Evolutionary conservation across 2,797 vertebrate genomes (phyloP).

Genomic region (Dermochelys coriacea): DNA sequence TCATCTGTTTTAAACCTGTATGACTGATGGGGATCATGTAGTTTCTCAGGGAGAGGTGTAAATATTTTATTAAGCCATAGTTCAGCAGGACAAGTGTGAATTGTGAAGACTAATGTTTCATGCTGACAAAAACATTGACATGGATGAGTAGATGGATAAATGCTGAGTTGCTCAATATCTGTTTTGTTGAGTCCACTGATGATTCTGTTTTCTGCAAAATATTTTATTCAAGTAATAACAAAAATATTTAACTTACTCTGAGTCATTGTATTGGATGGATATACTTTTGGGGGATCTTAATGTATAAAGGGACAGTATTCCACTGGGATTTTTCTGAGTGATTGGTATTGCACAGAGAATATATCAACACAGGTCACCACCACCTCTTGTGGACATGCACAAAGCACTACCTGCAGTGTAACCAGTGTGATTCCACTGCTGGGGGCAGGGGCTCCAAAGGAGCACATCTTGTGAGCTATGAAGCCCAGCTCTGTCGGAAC

Average conservation of each 20-base stretch:
- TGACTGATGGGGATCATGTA: conserved; percentile 61
- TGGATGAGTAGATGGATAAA: conserved; percentile 69
- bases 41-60: conserved; percentile 38
- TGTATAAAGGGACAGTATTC: too few relatives aligned
- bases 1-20: conserved; percentile 45
- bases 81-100: conserved; percentile 61
- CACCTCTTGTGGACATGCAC: neutral
- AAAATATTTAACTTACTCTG: conserved; percentile 21
- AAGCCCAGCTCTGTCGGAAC: neutral
- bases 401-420: neutral
- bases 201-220: conserved; percentile 58
- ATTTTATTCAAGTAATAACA: conserved; percentile 58
- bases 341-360: neutral
- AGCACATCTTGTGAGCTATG: neutral
- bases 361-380: neutral
- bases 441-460: neutral
- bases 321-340: neutral
- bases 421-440: neutral
- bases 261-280: neutral
- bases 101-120: conserved; percentile 57
- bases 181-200: conserved; percentile 70
- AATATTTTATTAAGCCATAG: conserved; percentile 60
- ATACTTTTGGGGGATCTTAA: neutral
- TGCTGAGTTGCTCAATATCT: conserved; percentile 53
- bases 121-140: conserved; percentile 64